Conservation (phyloP, 1,140 invertebrate genomes). For the Drepana arcuata region DNA sequence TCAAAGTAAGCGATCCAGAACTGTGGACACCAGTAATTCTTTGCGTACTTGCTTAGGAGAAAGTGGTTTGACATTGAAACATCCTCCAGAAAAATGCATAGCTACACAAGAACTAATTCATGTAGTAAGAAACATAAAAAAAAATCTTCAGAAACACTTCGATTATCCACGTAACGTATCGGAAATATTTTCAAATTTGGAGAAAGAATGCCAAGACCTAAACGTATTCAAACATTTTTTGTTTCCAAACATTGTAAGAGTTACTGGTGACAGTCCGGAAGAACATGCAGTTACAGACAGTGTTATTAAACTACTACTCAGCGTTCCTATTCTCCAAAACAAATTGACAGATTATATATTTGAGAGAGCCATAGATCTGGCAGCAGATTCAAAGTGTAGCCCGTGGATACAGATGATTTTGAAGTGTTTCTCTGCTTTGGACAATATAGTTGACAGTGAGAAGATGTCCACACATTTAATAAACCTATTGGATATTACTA, state of each 20-base stretch:
- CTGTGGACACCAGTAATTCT: conserved; percentile 19
- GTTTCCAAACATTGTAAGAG: conserved; percentile 46
- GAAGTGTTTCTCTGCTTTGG: conserved; percentile 51
- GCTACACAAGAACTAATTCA: conserved; percentile 34
- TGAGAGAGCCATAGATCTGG: conserved; percentile 51
- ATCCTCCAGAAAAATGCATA: conserved; percentile 37
- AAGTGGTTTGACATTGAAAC: conserved; percentile 40
- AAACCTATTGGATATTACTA: conserved; percentile 51
- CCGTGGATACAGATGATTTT: conserved; percentile 57
- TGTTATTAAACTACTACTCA: conserved; percentile 56
- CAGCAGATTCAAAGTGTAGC: conserved; percentile 38
- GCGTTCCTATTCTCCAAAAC: conserved; percentile 46
- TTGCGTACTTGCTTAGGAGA: conserved; percentile 33
- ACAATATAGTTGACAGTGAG: conserved; percentile 37
- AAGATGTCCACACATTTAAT: conserved; percentile 50
- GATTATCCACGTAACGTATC: conserved; percentile 55
- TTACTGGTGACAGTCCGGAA: conserved; percentile 27
- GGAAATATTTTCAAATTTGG: conserved; percentile 42
- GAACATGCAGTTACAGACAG: conserved; percentile 35
- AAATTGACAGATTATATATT: conserved; percentile 54
- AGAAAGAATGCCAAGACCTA: conserved; percentile 38
- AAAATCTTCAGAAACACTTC: conserved; percentile 49
- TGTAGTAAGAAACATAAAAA: conserved; percentile 51
- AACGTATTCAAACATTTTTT: conserved; percentile 51
- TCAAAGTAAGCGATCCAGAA: conserved; percentile 26